Percentiles rank a stretch among this genome's conserved stretches.
Conservation (phyloP, 2,113 vertebrate species). For the Crocuta crocuta region DNA sequence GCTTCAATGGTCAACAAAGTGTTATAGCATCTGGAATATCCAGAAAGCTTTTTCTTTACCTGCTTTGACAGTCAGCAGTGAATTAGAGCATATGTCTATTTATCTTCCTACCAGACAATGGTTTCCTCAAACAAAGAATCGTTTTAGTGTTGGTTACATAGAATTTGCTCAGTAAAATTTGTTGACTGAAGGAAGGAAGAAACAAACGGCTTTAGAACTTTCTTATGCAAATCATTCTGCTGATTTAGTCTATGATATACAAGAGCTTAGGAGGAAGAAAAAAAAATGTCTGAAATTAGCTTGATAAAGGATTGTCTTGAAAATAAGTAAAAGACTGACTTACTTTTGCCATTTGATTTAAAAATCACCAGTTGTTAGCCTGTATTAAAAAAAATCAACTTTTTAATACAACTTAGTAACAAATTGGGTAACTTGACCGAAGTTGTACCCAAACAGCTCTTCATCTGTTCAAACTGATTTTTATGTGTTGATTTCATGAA, state of each 20-base stretch:
- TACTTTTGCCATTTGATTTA: not conserved
- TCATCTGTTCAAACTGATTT: not conserved
- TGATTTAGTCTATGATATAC: not conserved
- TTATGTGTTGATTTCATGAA: conserved; percentile 19
- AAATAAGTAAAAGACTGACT: not conserved
- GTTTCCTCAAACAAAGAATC: not conserved
- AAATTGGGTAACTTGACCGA: not conserved
- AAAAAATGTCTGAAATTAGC: not conserved
- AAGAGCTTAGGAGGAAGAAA: not conserved
- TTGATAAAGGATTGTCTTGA: not conserved
- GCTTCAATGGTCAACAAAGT: not conserved
- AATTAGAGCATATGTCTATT: not conserved
- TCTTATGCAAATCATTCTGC: not conserved
- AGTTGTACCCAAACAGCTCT: not conserved
- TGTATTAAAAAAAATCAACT: not conserved
- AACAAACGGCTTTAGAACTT: not conserved
- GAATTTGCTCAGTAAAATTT: not conserved
- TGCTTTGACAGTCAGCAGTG: not conserved
- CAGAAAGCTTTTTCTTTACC: not conserved
- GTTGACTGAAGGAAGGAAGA: not conserved
- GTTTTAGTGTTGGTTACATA: not conserved
- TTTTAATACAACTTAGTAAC: conserved; percentile 12
- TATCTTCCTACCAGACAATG: not conserved
- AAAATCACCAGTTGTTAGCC: conserved; percentile 18
- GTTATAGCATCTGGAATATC: not conserved